Evolutionary conservation across 2,797 vertebrate species (phyloP).

Genomic region (Varecia variegata): DNA sequence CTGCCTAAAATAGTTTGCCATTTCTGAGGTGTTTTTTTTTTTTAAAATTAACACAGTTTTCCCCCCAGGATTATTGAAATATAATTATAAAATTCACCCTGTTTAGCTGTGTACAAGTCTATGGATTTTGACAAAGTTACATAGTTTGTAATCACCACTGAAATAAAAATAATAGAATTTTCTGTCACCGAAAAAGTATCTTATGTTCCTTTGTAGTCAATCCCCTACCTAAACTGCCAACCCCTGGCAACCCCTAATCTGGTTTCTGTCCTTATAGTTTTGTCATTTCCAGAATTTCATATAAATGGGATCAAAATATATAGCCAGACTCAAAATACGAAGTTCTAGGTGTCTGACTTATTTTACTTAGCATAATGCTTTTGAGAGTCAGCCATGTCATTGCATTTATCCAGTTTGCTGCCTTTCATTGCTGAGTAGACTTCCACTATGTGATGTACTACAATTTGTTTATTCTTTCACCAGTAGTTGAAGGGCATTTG

Average conservation of each 20-base stretch:
- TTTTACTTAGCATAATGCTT: conserved; percentile 24
- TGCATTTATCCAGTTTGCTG: conserved; percentile 15
- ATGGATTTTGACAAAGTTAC: conserved; percentile 22
- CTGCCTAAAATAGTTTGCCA: background rate
- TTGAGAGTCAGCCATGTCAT: background rate
- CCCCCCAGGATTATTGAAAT: background rate
- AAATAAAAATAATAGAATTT: conserved; percentile 43
- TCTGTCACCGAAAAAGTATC: background rate
- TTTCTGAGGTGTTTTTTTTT: background rate
- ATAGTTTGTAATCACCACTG: background rate
- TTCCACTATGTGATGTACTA: background rate
- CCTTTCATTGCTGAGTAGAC: background rate
- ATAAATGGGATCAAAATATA: conserved; percentile 1
- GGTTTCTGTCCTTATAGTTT: conserved; percentile 34
- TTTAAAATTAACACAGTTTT: background rate
- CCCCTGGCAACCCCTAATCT: background rate
- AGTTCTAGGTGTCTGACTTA: background rate
- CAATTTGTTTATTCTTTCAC: background rate
- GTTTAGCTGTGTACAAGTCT: background rate
- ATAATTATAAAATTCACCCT: background rate
- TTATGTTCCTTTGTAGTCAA: background rate
- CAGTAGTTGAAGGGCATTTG: background rate
- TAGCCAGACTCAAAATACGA: background rate
- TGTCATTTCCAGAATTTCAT: conserved; percentile 39
- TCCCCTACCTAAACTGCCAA: background rate